Evolutionary conservation across 2,888 invertebrate species (phyloP), one percentile per base, ranked within the genome.

Genomic region (Eupeodes latifasciatus): DNA sequence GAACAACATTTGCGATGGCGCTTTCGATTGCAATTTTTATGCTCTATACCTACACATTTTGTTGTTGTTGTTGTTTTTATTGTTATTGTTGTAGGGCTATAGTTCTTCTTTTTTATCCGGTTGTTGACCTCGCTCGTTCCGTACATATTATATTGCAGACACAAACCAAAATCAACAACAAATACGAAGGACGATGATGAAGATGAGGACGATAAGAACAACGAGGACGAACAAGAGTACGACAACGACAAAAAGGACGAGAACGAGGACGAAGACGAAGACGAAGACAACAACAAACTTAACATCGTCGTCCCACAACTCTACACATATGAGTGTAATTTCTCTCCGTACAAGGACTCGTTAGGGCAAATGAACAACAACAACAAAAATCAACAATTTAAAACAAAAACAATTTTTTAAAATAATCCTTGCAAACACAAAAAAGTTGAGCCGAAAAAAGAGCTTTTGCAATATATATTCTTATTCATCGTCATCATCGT

Each of bases 11-110:
- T 84, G 88, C 85, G 77, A 85, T 77, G 81, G 88, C 87, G 83
- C 87, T 83, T 89, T 83, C 80, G 85, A 87, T 88, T 87, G 81
- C 77, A 89, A 77, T 74, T 84, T 83, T 81, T 74, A 47, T 34
- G 49, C 57, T 57, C 49, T 81, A 53, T 40, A 40, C 72, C 59
- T 57, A 72, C 72, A 53, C 53, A 74, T 79, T 81, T 34, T 80
- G 16, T 83, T 55, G 47, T 66, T 62, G 76, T 75, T 88, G 77
- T 69, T 84, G 79, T 78, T 80, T 79, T 61, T 79, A 19, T 76
- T 79, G 78, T 79, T 78, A 7, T 77, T 49, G 49, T 57, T 84
- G 79, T 75, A 64, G 53, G 72, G 72, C 69, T 79, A 72, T 81
- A 82, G 81, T 89, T 76, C 57, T 89, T 76, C 57, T 83, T 84